Percentiles rank a stretch among this genome's conserved stretches.
Evolutionary conservation across 2,797 vertebrate species (phyloP).

Genomic region (Peromyscus eremicus): DNA sequence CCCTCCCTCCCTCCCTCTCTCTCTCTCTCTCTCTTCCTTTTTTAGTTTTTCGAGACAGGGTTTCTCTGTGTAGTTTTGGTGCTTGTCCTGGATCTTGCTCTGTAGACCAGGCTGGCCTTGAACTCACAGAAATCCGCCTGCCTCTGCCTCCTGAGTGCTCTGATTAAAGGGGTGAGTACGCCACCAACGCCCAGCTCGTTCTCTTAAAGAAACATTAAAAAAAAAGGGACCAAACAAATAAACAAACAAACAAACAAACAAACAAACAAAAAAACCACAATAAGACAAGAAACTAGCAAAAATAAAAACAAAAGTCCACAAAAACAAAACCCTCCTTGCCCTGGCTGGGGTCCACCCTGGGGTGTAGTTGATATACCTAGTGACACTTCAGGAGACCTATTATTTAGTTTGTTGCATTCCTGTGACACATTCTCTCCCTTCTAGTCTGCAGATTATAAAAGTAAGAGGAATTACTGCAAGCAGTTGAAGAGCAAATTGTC

Average conservation of each 20-base stretch:
- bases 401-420: constrained; percentile 28
- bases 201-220: background rate
- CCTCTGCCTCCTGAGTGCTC: too few relatives aligned
- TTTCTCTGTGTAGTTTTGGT: too few relatives aligned
- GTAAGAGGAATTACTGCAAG: constrained; percentile 92
- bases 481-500: constrained; percentile 93
- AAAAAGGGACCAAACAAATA: background rate
- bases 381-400: background rate
- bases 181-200: background rate
- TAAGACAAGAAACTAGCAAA: background rate
- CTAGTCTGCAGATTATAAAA: constrained; percentile 92
- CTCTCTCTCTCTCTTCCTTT: too few relatives aligned
- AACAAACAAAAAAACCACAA: background rate
- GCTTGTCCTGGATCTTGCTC: too few relatives aligned
- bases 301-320: background rate
- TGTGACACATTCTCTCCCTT: background rate
- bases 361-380: background rate
- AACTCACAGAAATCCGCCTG: too few relatives aligned
- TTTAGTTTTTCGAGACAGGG: too few relatives aligned
- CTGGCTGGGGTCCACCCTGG: too few relatives aligned
- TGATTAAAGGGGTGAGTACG: too few relatives aligned
- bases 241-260: too few relatives aligned
- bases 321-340: background rate
- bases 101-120: too few relatives aligned
- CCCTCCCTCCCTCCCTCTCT: too few relatives aligned